Conservation (phyloP, 2,113 vertebrate species). For the Tenrec ecaudatus region DNA sequence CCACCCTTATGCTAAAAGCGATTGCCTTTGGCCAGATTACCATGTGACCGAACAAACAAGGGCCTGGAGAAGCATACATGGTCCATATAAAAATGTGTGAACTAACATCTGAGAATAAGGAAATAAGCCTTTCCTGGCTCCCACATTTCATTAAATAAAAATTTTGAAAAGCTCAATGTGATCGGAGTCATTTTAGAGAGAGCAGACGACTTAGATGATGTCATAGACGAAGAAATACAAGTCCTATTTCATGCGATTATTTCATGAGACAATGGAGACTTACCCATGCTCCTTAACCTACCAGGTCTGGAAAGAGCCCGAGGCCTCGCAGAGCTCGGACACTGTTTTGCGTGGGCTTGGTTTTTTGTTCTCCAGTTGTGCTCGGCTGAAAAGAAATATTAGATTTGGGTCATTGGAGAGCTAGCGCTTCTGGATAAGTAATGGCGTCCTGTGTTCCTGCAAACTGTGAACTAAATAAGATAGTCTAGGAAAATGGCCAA, state of each 20-base stretch:
- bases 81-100: not conserved
- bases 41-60: not conserved
- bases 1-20: not conserved
- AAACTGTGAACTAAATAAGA: constrained; percentile 2
- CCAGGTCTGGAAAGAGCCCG: constrained; percentile 90
- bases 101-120: not conserved
- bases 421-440: not conserved
- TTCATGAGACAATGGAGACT: not conserved
- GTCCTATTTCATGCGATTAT: not conserved
- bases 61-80: not conserved
- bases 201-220: constrained; percentile 9
- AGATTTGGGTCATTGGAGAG: constrained; percentile 34
- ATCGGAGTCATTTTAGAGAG: not conserved
- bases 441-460: not conserved
- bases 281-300: constrained; percentile 74
- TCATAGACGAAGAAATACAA: not conserved
- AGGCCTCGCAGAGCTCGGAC: constrained; percentile 88
- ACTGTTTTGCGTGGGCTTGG: constrained; percentile 91
- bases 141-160: not conserved
- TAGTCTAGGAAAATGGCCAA: not conserved
- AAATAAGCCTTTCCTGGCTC: constrained; percentile 15
- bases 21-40: not conserved
- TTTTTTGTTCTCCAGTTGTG: constrained; percentile 90
- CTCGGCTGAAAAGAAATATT: constrained; percentile 85
- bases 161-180: not conserved